Evolutionary conservation across 2,888 invertebrate genomes (phyloP), one percentile per base, ranked within the genome.

Genomic region (Athrips mouffetella): DNA sequence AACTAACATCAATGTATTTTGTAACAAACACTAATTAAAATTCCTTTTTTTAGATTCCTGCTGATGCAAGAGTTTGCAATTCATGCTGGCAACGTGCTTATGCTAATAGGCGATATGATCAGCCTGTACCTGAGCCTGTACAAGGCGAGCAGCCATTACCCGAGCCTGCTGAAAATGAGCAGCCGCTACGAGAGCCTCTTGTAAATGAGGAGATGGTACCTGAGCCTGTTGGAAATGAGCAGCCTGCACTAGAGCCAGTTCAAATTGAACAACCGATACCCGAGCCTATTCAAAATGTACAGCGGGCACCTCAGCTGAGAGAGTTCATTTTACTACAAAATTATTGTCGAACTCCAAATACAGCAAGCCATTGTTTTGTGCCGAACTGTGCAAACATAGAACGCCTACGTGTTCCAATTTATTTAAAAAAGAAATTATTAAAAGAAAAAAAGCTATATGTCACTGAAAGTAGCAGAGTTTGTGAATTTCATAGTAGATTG

Each of bases 11-110:
- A 7, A 23, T 23, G 23, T 5, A 5, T 23, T 5, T 23, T 23
- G 7, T 30, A 7, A 5, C 7, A 23, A 23, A 4, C 4, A 23
- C 23, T 30, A 8, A 8, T 30, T 30, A 3, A 8, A 7, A 37
- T 40, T 21, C n/a, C n/a, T 40, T 5, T 40, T 40, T 21, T 40
- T 11, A 40, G 40, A 40, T 40, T 40, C 7, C 20, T 8, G 10
- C 23, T 20, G 10, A 23, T 23, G 23, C 11, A 13, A 4, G 21
- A 40, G 40, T 40, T 40, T 40, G 40, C 23, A 21, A 40, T 40
- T 2, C 21, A 21, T 40, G 40, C 11, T 40, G 40, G 21, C 40
- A 20, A 40, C 2, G 40, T 23, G 21, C 40, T 21, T 8, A 23
- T 21, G 15, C 40, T 35, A 15, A 20, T 7, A 37, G 37, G 7